Conservation (phyloP, 2,797 vertebrate genomes). For the Eupleurogrammus muticus region DNA sequence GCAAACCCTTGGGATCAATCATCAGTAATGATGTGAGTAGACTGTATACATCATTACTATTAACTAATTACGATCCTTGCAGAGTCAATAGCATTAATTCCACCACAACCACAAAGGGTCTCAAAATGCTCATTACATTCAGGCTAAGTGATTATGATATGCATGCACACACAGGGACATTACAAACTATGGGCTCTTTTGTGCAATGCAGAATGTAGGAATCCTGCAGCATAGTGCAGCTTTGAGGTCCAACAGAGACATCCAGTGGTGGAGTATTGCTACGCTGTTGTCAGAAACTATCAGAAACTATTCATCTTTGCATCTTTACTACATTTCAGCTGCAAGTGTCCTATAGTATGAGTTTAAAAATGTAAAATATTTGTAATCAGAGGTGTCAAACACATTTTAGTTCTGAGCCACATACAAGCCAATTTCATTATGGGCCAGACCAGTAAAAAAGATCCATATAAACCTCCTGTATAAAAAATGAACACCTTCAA, state of each 20-base stretch:
- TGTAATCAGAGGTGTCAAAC: too few species aligned
- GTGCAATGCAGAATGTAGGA: background rate
- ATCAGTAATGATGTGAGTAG: background rate
- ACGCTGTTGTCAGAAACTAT: background rate
- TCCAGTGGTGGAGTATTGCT: slow-evolving; percentile 61
- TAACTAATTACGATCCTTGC: background rate
- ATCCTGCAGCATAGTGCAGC: background rate
- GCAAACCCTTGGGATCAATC: background rate
- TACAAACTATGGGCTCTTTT: slow-evolving; percentile 1
- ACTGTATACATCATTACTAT: background rate
- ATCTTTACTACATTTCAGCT: background rate
- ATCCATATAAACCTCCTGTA: too few species aligned
- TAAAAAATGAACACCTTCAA: too few species aligned
- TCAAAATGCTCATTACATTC: background rate
- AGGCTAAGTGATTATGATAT: background rate
- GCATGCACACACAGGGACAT: background rate
- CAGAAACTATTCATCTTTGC: background rate
- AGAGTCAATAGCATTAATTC: background rate
- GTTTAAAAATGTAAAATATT: too few species aligned
- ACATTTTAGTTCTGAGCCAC: too few species aligned
- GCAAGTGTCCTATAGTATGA: background rate
- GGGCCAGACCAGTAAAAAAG: too few species aligned
- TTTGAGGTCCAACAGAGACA: slow-evolving; percentile 57
- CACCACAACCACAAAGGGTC: background rate
- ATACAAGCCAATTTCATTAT: too few species aligned